Evolutionary conservation across 2,888 invertebrate species (phyloP), one percentile per base, ranked within the genome.

Genomic region (Sinhomidia bicolor): DNA sequence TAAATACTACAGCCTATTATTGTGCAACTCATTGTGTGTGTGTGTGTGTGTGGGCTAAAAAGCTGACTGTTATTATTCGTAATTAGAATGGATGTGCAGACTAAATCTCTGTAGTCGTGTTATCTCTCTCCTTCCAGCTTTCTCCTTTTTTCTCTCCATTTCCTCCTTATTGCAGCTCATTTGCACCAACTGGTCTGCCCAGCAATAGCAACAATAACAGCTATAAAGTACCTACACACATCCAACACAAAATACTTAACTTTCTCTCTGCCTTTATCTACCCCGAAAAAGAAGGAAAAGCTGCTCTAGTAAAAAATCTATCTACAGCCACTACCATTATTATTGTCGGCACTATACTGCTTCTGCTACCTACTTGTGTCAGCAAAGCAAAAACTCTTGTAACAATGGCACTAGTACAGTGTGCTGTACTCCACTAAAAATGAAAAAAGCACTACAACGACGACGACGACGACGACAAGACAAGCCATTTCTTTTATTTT

Each of bases 11-110:
- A 14, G 10, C 47, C 1, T 47, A 10, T 47, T 6, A 2, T 14
- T 47, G 10, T 10, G 14, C 47, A 10, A 14, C 5, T 60, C 29
- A 60, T 26, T 23, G 36, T 32, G 36, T 71, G n/a, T 41, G 9
- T 29, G 62, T 32, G n/a, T n/a, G n/a, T 14, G 32, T 17, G 68
- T 5, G 62, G 32, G 47, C 76, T 81, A 85, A 84, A 88, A 91
- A 91, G 6, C 90, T 90, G 91, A 91, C 91, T 91, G 91, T 91
- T 91, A 91, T 91, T 88, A 85, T 89, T 91, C 91, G 81, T 91
- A 91, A 91, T 91, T 91, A 91, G 91, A 91, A 91, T 91, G 88
- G 91, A 91, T 90, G 90, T 85, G 80, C 89, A 32, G 62, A 74
- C 88, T 91, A 91, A 91, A 91, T 91, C 90, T 91, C 90, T 83